Evolutionary conservation across 2,888 invertebrate species (phyloP), one percentile per base, ranked within the genome.

Genomic region (Iselma pallidipennis): DNA sequence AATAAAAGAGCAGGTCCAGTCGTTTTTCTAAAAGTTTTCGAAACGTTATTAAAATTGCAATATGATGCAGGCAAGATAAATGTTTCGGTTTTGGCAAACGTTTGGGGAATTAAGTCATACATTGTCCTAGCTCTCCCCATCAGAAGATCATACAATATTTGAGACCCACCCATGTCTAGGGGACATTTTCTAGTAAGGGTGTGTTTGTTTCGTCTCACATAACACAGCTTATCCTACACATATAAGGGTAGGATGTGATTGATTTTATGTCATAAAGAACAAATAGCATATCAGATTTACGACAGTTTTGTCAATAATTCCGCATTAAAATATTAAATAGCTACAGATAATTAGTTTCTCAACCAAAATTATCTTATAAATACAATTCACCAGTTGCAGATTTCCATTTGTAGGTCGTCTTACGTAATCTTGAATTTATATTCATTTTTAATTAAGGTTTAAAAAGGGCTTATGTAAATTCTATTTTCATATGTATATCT

Each of bases 401-500:
- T 25, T 55, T 19, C 25, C 37, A 55, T 59, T 55, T 49, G 48
- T 55, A 52, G 60, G 49, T 61, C 42, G 59, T 58, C 61, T 59
- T 55, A 54, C 59, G 57, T 56, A 65, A 68, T 68, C 66, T 61
- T 60, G 59, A 65, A 67, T 67, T 70, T 67, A 67, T 67, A 66
- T 68, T 67, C 67, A 57, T 69, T 67, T 70, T 71, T 70, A 71
- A 72, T 72, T 72, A 71, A 71, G 66, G 62, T 63, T 62, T 65
- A 63, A 70, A 69, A 70, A 67, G 55, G 65, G 68, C 69, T 72
- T 72, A 72, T 70, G 71, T 63, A 71, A 71, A 71, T 72, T 66
- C 68, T 66, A 68, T 65, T 65, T 68, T 64, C 56, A 9, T 26
- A 26, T 62, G 48, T 49, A 50, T 60, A 61, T 56, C 49, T 52